phyloP scores from a whole-genome alignment of 2,888 invertebrate species.

The Aleiodes testaceus region DNA sequence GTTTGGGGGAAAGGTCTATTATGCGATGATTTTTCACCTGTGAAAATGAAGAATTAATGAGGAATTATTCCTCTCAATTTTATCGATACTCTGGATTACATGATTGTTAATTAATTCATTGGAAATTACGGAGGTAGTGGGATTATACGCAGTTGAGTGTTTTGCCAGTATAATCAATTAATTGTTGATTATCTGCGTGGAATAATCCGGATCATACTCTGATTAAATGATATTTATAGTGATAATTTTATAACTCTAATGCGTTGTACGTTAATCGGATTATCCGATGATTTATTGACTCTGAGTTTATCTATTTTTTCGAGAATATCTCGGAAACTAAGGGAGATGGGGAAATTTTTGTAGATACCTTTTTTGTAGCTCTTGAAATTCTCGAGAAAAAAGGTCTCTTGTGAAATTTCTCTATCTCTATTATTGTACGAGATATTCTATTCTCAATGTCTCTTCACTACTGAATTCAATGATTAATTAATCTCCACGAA shows the following conservation, averaged over 20 bases:
- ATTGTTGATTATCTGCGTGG: not conserved
- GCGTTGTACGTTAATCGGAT: conserved; percentile 1
- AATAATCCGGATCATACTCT: conserved; percentile 8
- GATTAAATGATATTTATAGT: conserved; percentile 4
- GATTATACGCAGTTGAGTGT: too few relatives aligned
- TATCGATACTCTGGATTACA: not conserved
- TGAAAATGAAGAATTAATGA: not conserved
- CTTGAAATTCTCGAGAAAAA: too few relatives aligned
- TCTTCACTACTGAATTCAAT: too few relatives aligned
- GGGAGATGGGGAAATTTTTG: too few relatives aligned
- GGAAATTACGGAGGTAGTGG: too few relatives aligned
- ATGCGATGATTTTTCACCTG: too few relatives aligned
- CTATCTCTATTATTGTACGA: too few relatives aligned
- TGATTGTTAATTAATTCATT: not conserved
- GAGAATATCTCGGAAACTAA: too few relatives aligned
- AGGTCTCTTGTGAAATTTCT: too few relatives aligned
- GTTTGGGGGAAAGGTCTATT: not conserved
- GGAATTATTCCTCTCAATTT: not conserved
- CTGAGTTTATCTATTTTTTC: not conserved
- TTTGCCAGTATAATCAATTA: not conserved
- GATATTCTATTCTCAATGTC: too few relatives aligned
- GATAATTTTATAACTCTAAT: conserved; percentile 15
- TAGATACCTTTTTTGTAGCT: too few relatives aligned
- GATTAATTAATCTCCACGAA: too few relatives aligned
- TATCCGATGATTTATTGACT: conserved; percentile 2